phyloP scores from a whole-genome alignment of 2,797 vertebrate species.

The Myiotriccus ornatus region DNA sequence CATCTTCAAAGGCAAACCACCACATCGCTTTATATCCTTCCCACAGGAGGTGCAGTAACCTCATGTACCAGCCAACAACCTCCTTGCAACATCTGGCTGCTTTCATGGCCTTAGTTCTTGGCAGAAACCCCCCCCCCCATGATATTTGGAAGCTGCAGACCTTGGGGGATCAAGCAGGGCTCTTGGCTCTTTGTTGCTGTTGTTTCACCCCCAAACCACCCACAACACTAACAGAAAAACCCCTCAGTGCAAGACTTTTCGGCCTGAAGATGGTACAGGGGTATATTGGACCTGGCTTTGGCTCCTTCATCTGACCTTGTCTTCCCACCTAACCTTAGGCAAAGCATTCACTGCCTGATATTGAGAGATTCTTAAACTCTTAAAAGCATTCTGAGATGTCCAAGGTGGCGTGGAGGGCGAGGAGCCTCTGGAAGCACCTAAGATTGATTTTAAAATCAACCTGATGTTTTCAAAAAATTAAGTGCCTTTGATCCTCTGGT shows the following conservation, averaged over 20 bases:
- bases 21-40: fast-evolving
- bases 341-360: neutral
- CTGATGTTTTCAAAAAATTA: neutral
- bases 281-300: neutral
- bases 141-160: neutral
- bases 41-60: neutral
- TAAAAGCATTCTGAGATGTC: neutral
- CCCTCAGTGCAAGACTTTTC: neutral
- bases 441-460: neutral
- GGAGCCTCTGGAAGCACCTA: neutral
- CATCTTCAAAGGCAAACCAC: neutral
- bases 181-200: neutral
- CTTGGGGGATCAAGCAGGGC: neutral
- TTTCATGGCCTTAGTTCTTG: neutral
- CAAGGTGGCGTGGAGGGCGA: neutral
- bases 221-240: neutral
- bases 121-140: neutral
- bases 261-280: neutral
- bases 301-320: neutral
- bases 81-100: neutral
- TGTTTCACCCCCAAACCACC: neutral
- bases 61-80: neutral
- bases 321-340: neutral
- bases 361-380: neutral
- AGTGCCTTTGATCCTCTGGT: neutral